These are phyloP conservation scores for Pedetes capensis DNA, from an alignment of 2,113 vertebrate species.

Conservation along the genomic window DNA sequence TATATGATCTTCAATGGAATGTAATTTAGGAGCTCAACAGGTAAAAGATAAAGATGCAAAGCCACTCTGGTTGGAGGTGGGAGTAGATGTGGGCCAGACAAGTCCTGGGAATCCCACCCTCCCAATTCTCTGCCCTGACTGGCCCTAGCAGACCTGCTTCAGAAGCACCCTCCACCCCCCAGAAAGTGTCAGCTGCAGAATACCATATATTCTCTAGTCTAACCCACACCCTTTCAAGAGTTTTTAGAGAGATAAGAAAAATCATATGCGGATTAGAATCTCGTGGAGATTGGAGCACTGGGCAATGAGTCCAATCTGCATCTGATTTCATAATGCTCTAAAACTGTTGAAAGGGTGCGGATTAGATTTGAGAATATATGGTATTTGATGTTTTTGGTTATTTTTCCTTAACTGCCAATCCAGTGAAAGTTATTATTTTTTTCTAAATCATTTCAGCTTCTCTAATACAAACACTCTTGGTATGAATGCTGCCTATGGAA, in stretches of 20 bases:
- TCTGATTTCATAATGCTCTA: too few relatives aligned
- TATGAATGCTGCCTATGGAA: background rate
- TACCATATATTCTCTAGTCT: too few relatives aligned
- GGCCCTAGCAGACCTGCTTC: background rate
- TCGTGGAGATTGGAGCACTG: too few relatives aligned
- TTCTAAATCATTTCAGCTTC: background rate
- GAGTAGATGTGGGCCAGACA: accelerated
- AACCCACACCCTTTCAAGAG: too few relatives aligned
- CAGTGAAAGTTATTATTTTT: background rate
- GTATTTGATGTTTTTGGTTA: background rate
- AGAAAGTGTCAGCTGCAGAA: background rate
- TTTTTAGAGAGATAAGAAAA: too few relatives aligned
- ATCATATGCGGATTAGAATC: too few relatives aligned
- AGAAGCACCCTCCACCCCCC: background rate
- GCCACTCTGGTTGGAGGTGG: background rate
- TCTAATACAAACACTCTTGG: background rate
- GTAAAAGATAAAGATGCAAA: background rate
- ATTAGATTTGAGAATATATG: too few relatives aligned
- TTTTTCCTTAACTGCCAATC: background rate
- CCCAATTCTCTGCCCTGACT: background rate
- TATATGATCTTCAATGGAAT: background rate
- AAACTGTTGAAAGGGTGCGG: too few relatives aligned
- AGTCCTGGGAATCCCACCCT: background rate
- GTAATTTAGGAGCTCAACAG: background rate
- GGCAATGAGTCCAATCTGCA: too few relatives aligned